phyloP scores from a whole-genome alignment of 2,888 invertebrate species.

The Prosopocoilus inquinatus region DNA sequence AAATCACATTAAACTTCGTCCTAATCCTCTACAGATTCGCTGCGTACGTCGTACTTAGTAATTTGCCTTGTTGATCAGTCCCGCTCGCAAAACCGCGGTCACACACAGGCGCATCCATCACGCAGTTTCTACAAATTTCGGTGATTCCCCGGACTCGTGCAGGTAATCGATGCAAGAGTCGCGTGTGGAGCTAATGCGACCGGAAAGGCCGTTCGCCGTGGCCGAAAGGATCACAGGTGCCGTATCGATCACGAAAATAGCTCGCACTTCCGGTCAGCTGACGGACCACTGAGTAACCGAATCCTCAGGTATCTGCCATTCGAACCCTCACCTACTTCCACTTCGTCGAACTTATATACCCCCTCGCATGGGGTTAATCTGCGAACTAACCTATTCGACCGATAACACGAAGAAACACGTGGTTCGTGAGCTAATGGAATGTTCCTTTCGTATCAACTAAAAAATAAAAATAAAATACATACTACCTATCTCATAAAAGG shows the following conservation, averaged over 20 bases:
- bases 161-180: neutral
- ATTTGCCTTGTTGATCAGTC: no score
- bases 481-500: no score
- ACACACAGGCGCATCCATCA: no score
- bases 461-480: no score
- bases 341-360: neutral
- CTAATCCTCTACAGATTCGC: neutral
- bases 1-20: constrained; percentile 2
- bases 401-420: neutral
- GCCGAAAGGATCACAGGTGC: constrained; percentile 35
- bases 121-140: no score
- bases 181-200: constrained; percentile 2
- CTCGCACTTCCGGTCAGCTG: constrained; percentile 39
- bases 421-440: no score
- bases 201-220: constrained; percentile 21
- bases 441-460: no score
- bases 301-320: constrained; percentile 1
- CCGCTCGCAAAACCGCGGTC: no score
- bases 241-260: constrained; percentile 41
- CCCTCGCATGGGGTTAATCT: neutral
- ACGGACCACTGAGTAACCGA: neutral
- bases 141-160: no score
- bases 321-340: neutral
- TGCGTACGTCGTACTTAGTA: no score
- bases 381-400: neutral